Evolutionary conservation across 2,113 vertebrate species (phyloP).

Genomic region (Psittacula cyanocephala): DNA sequence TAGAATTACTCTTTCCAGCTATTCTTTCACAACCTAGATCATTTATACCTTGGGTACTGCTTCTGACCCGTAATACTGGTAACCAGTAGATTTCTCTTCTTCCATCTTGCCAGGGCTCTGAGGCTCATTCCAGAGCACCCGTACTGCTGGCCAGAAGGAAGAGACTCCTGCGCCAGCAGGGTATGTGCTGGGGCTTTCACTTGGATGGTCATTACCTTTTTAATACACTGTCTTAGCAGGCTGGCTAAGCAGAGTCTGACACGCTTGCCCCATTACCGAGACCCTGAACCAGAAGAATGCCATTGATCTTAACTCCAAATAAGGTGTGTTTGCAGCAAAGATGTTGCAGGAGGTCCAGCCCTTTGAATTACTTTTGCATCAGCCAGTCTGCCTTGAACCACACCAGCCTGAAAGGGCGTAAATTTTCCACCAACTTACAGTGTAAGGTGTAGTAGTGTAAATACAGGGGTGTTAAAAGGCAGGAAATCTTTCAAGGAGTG

Average conservation of each 20-base stretch:
- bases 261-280: not conserved
- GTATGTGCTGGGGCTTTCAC: not conserved
- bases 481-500: not conserved
- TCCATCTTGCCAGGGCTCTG: not conserved
- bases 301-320: not conserved
- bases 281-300: not conserved
- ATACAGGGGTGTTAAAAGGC: not conserved
- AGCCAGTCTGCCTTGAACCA: not conserved
- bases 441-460: not conserved
- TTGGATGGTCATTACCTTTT: slow-evolving; percentile 18
- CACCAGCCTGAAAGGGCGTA: not conserved
- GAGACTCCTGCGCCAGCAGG: not conserved
- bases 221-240: not conserved
- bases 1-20: not conserved
- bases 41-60: not conserved
- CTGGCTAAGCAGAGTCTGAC: not conserved
- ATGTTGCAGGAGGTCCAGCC: not conserved
- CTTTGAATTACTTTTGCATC: not conserved
- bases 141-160: not conserved
- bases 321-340: not conserved
- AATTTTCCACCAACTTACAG: not conserved
- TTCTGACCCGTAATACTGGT: not conserved
- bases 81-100: not conserved
- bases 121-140: not conserved
- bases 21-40: not conserved